Evolutionary conservation across 2,888 invertebrate species (phyloP).

Genomic region (Nomada fabriciana): DNA sequence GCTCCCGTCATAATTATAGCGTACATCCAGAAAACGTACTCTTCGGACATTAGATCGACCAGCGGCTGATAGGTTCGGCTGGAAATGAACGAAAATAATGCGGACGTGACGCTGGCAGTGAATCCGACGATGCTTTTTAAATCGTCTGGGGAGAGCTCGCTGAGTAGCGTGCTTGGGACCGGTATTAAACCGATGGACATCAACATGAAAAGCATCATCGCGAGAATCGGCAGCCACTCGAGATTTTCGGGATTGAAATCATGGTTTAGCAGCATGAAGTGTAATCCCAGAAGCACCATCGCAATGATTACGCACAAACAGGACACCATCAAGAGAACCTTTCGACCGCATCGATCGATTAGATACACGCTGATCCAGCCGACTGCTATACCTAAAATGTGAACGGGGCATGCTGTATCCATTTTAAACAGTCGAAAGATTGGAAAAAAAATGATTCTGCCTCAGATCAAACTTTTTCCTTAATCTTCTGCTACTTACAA

Average conservation of each 20-base stretch:
- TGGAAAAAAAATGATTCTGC: neutral
- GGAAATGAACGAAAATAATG: slow-evolving; percentile 73
- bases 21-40: slow-evolving; percentile 75
- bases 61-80: slow-evolving; percentile 76
- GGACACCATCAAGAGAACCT: slow-evolving; percentile 73
- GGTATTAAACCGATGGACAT: slow-evolving; percentile 70
- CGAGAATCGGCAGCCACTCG: slow-evolving; percentile 72
- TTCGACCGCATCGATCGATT: slow-evolving; percentile 79
- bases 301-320: slow-evolving; percentile 61
- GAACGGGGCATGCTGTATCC: neutral
- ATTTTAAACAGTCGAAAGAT: slow-evolving; percentile 18
- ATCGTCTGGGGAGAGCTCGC: slow-evolving; percentile 76
- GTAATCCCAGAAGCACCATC: slow-evolving; percentile 67
- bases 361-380: slow-evolving; percentile 62
- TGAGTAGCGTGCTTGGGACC: slow-evolving; percentile 74
- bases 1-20: slow-evolving; percentile 57
- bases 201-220: slow-evolving; percentile 67
- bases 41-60: slow-evolving; percentile 66
- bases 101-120: slow-evolving; percentile 69
- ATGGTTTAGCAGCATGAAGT: slow-evolving; percentile 69
- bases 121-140: slow-evolving; percentile 76
- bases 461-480: too few species aligned
- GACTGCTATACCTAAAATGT: slow-evolving; percentile 53
- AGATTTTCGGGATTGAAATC: slow-evolving; percentile 55
- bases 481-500: too few species aligned